Evolutionary conservation across 2,888 invertebrate genomes (phyloP).

Genomic region (Helleia helle): DNA sequence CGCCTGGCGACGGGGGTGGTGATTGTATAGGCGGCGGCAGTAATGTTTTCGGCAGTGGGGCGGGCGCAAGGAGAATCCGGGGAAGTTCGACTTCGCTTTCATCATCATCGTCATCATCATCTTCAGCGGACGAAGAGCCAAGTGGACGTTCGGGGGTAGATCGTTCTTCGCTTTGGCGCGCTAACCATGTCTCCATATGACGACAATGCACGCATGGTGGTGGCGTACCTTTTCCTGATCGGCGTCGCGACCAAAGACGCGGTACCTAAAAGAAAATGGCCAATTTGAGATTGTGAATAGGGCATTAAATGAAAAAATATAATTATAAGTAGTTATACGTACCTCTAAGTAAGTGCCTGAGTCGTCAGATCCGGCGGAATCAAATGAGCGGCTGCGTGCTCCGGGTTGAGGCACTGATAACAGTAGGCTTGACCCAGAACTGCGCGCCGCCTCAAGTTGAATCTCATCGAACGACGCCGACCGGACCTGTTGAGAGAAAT

Average conservation of each 20-base stretch:
- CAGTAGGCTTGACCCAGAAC: conserved; percentile 57
- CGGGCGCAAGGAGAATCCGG: conserved; percentile 76
- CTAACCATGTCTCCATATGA: conserved; percentile 83
- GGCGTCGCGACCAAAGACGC: conserved; percentile 76
- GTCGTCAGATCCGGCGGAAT: conserved; percentile 82
- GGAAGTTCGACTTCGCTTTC: conserved; percentile 68
- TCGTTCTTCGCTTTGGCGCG: conserved; percentile 60
- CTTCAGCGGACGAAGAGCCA: conserved; percentile 58
- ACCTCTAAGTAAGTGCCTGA: conserved; percentile 73
- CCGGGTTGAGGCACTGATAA: conserved; percentile 80
- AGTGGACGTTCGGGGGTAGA: conserved; percentile 49
- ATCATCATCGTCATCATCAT: conserved; percentile 60
- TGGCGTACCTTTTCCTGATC: conserved; percentile 77
- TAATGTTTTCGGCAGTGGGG: conserved; percentile 51
- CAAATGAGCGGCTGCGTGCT: conserved; percentile 86
- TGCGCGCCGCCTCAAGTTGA: conserved; percentile 83
- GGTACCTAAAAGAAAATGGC: conserved; percentile 64
- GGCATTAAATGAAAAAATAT: no score
- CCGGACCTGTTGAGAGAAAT: conserved; percentile 73
- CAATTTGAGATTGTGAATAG: no score
- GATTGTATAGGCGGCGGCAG: conserved; percentile 50
- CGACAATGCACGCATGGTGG: conserved; percentile 85
- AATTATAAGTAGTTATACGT: conserved; percentile 10
- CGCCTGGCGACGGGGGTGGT: conserved; percentile 69
- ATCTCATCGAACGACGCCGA: conserved; percentile 94